Evolutionary conservation across 2,888 invertebrate species (phyloP).

Genomic region (Aquatica leii): DNA sequence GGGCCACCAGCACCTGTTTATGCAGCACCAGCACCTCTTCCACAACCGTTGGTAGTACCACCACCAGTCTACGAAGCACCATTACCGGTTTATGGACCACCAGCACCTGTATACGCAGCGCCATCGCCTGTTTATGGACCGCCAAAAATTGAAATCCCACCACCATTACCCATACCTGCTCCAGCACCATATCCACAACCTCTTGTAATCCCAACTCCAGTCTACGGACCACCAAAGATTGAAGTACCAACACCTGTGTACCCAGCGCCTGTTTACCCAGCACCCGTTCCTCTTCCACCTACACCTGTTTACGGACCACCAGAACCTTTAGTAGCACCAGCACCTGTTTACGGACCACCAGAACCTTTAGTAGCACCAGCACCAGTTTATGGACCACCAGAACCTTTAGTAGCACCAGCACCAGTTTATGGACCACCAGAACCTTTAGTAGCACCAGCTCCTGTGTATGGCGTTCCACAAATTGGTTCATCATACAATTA

Average conservation of each 20-base stretch:
- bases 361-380: background rate
- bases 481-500: background rate
- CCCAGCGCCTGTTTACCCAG: background rate
- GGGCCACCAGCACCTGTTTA: too few relatives aligned
- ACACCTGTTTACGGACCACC: background rate
- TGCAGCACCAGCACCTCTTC: background rate
- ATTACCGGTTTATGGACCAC: background rate
- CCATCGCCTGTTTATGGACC: conserved; percentile 14
- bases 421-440: conserved; percentile 3
- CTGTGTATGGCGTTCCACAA: background rate
- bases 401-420: background rate
- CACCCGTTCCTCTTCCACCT: background rate
- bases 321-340: background rate
- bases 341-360: too few relatives aligned
- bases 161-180: background rate
- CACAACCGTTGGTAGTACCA: background rate
- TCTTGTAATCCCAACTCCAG: background rate
- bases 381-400: too few relatives aligned
- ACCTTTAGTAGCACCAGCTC: background rate
- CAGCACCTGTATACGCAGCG: background rate
- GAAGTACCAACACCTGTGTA: background rate
- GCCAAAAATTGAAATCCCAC: background rate
- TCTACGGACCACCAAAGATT: background rate
- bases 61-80: too few relatives aligned
- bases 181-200: conserved; percentile 5